Percentiles rank a stretch among this genome's conserved stretches.
These are phyloP conservation scores for Slavum lentiscoides DNA, from an alignment of 2,888 invertebrate genomes.

Conservation along the genomic window DNA sequence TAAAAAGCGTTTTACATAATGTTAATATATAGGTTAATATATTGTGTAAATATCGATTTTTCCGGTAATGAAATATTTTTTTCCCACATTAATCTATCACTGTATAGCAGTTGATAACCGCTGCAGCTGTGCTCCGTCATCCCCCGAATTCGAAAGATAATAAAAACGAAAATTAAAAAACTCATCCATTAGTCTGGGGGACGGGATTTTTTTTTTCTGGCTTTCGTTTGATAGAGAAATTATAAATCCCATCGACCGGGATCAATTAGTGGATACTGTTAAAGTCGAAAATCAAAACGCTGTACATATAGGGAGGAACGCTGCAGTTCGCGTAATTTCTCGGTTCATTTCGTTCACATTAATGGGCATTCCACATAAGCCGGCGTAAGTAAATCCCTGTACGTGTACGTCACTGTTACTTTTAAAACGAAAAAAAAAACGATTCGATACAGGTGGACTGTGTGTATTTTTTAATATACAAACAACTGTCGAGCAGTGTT, in stretches of 20 bases:
- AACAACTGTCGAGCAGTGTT: background rate
- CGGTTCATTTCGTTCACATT: conserved; percentile 36
- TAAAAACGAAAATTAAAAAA: conserved; percentile 37
- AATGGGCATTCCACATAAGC: conserved; percentile 22
- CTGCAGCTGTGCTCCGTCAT: background rate
- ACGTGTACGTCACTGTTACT: conserved; percentile 5
- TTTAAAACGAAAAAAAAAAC: background rate
- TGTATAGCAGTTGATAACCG: background rate
- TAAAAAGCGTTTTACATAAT: too few relatives aligned
- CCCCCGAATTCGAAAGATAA: conserved; percentile 21
- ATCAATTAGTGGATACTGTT: conserved; percentile 35
- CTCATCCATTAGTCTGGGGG: conserved; percentile 17
- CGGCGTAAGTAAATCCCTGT: conserved; percentile 10
- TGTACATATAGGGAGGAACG: background rate
- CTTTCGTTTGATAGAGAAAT: background rate
- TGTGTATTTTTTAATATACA: background rate
- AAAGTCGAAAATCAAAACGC: conserved; percentile 39
- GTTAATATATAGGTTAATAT: background rate
- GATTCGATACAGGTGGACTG: background rate
- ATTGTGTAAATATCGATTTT: background rate
- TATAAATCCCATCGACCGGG: conserved; percentile 18
- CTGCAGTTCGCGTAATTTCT: conserved; percentile 23
- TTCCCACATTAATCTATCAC: background rate
- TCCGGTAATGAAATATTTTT: background rate
- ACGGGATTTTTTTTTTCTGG: conserved; percentile 11